Evolutionary conservation across 1,140 invertebrate genomes (phyloP).

Genomic region (Watersipora subatra): DNA sequence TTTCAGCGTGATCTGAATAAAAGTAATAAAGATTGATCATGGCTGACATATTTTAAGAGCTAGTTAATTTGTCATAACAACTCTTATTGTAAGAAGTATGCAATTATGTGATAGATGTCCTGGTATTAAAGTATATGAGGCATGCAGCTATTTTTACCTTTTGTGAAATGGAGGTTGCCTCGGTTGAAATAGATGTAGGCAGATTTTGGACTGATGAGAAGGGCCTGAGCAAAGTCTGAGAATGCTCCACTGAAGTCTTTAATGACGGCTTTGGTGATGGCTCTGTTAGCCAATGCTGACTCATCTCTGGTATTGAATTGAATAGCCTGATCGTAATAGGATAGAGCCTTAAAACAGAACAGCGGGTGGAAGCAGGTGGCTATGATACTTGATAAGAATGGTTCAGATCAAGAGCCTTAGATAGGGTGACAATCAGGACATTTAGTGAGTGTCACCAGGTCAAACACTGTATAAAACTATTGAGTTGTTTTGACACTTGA

Average conservation of each 20-base stretch:
- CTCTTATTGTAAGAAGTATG: background rate
- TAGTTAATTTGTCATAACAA: background rate
- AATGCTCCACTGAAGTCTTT: constrained; percentile 30
- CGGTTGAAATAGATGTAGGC: constrained; percentile 39
- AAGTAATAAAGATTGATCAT: background rate
- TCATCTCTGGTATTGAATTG: constrained; percentile 30
- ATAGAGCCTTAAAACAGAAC: constrained; percentile 31
- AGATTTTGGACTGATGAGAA: constrained; percentile 30
- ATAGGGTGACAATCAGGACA: too few relatives aligned
- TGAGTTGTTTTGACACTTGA: too few relatives aligned
- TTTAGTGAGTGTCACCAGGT: too few relatives aligned
- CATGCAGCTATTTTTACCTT: constrained; percentile 23
- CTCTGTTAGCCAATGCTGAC: constrained; percentile 35
- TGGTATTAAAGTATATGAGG: too few relatives aligned
- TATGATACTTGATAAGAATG: too few relatives aligned
- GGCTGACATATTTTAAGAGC: background rate
- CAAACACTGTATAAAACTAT: too few relatives aligned
- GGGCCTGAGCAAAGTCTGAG: constrained; percentile 29
- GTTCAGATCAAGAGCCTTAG: too few relatives aligned
- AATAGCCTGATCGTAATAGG: constrained; percentile 26
- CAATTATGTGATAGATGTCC: background rate
- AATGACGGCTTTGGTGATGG: constrained; percentile 35
- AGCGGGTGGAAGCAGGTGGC: too few relatives aligned
- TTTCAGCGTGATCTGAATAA: too few relatives aligned
- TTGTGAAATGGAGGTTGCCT: constrained; percentile 32